Conservation (phyloP, 2,888 invertebrate species). For the Drosophila longiperda region DNA sequence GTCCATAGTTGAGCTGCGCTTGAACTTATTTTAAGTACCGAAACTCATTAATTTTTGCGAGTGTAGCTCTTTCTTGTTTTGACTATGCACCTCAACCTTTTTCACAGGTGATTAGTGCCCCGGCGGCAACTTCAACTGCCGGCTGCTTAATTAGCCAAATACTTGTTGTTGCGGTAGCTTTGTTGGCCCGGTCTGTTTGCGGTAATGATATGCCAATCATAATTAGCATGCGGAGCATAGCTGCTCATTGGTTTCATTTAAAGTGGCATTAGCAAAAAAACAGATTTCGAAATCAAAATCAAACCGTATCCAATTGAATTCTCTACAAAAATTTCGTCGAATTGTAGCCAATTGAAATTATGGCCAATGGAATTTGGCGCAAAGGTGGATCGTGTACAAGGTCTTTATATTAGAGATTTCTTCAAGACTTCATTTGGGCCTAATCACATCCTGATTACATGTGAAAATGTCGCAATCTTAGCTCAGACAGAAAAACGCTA, state of each 20-base stretch:
- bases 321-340: constrained; percentile 33
- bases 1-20: neutral
- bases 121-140: constrained; percentile 45
- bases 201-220: constrained; percentile 79
- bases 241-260: constrained; percentile 73
- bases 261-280: constrained; percentile 58
- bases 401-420: constrained; percentile 19
- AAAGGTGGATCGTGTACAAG: constrained; percentile 39
- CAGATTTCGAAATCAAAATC: constrained; percentile 44
- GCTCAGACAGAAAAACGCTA: constrained; percentile 23
- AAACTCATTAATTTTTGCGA: neutral
- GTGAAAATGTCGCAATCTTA: constrained; percentile 68
- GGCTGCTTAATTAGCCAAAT: constrained; percentile 51
- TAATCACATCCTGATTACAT: constrained; percentile 72
- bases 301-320: constrained; percentile 49
- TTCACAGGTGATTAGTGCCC: constrained; percentile 73
- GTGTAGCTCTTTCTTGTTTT: constrained; percentile 17
- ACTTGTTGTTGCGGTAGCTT: constrained; percentile 18
- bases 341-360: constrained; percentile 43
- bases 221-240: constrained; percentile 62
- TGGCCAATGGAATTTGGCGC: constrained; percentile 53
- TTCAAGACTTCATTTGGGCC: constrained; percentile 17
- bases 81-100: constrained; percentile 34
- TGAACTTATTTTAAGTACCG: neutral
- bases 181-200: constrained; percentile 41